These are phyloP conservation scores for Catagonus wagneri DNA, from an alignment of 2,113 vertebrate species.

Conservation along the genomic window DNA sequence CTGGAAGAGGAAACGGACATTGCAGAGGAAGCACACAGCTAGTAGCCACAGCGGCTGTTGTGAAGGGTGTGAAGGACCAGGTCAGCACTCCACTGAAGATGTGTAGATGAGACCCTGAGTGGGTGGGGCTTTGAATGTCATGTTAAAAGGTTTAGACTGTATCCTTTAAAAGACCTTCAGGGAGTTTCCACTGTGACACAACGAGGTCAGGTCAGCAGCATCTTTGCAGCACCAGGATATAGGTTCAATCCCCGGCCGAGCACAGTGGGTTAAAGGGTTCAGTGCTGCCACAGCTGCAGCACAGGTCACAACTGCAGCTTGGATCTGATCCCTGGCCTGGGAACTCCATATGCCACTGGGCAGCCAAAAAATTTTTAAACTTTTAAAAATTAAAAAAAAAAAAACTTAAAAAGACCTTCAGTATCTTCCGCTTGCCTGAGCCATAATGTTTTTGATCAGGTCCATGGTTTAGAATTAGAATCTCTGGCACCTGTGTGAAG, in stretches of 20 bases:
- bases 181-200: too few species aligned
- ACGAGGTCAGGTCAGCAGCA: too few species aligned
- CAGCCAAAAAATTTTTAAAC: too few species aligned
- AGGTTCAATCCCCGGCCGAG: too few species aligned
- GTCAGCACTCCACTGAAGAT: background rate
- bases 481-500: conserved; percentile 13
- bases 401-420: conserved; percentile 14
- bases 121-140: background rate
- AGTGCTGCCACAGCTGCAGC: too few species aligned
- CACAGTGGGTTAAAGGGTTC: too few species aligned
- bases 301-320: too few species aligned
- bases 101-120: background rate
- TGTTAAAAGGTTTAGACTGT: background rate
- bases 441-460: background rate
- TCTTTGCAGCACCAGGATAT: too few species aligned
- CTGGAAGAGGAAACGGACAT: background rate
- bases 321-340: too few species aligned
- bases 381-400: too few species aligned
- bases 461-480: conserved; percentile 9
- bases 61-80: background rate
- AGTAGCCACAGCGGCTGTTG: background rate
- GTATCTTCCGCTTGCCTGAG: background rate
- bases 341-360: too few species aligned
- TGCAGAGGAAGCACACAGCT: background rate
- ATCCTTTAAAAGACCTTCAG: conserved; percentile 11